These are phyloP conservation scores for Drosophila malerkotliana DNA, from an alignment of 1,140 invertebrate genomes.

Conservation along the genomic window DNA sequence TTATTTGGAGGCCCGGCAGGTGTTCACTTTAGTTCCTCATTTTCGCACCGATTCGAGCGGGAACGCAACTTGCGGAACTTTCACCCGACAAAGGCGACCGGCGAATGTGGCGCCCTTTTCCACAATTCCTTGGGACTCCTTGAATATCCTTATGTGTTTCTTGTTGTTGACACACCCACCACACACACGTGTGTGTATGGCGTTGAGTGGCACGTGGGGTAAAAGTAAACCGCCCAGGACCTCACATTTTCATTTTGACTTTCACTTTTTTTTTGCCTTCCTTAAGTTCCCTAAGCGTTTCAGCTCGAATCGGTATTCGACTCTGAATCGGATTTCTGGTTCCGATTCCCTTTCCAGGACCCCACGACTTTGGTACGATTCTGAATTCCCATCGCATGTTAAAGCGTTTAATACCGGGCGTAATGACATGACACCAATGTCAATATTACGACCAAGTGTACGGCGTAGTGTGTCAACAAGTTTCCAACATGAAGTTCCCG, in stretches of 20 bases:
- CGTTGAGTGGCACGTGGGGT: conserved; percentile 45
- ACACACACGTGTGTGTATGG: conserved; percentile 38
- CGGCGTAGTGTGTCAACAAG: conserved; percentile 69
- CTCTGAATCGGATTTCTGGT: conserved; percentile 3
- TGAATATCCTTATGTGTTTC: conserved; percentile 28
- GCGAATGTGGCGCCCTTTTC: conserved; percentile 65
- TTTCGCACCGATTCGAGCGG: conserved; percentile 27
- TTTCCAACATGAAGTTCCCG: conserved; percentile 27
- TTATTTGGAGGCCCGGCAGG: conserved; percentile 1
- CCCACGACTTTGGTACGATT: background rate
- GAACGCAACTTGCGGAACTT: conserved; percentile 59
- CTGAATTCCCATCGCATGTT: conserved; percentile 61
- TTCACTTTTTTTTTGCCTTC: conserved; percentile 5
- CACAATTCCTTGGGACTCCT: conserved; percentile 43
- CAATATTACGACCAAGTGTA: conserved; percentile 71
- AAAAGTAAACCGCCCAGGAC: conserved; percentile 7
- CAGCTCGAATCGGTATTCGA: conserved; percentile 4
- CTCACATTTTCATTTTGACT: conserved; percentile 17
- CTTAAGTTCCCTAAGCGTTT: background rate
- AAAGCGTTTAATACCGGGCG: conserved; percentile 72
- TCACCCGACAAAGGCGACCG: conserved; percentile 60
- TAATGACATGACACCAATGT: conserved; percentile 81
- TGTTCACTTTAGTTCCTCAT: conserved; percentile 34
- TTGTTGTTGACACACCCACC: conserved; percentile 36
- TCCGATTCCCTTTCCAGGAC: conserved; percentile 9